Conservation (phyloP, 2,113 vertebrate species). For the Hippocampus barbouri region DNA sequence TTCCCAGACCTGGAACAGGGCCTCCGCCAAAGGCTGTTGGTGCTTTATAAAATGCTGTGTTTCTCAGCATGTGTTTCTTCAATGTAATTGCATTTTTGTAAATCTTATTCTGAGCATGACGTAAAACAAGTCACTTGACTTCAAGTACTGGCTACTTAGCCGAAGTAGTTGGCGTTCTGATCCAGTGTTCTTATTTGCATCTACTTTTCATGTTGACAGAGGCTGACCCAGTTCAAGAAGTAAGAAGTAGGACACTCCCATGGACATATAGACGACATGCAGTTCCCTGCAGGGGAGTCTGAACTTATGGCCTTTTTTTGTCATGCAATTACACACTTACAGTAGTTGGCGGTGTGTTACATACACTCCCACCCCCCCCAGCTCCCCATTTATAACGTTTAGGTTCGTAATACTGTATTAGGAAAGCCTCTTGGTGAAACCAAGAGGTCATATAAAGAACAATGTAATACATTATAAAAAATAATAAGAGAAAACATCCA, state of each 20-base stretch:
- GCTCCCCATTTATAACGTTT: neutral
- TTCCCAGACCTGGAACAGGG: neutral
- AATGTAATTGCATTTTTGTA: neutral
- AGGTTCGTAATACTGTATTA: neutral
- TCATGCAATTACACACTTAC: neutral
- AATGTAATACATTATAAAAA: no score
- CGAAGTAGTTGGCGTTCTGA: constrained; percentile 2
- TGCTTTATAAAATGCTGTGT: no score
- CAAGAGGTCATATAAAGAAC: no score
- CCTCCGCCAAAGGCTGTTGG: neutral
- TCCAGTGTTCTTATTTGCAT: constrained; percentile 13
- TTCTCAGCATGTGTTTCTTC: neutral
- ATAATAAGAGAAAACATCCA: no score
- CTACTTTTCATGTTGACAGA: constrained; percentile 15
- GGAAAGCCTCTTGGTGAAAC: neutral
- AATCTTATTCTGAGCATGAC: neutral
- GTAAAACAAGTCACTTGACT: constrained; percentile 24
- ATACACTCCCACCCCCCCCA: no score
- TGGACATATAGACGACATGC: constrained; percentile 19
- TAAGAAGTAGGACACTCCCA: constrained; percentile 33
- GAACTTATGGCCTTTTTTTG: neutral
- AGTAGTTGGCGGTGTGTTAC: neutral
- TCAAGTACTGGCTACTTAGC: constrained; percentile 14
- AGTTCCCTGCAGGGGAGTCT: constrained; percentile 1
- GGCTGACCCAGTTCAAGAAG: constrained; percentile 30